phyloP scores from a whole-genome alignment of 1,140 invertebrate genomes.

The Musca domestica region DNA sequence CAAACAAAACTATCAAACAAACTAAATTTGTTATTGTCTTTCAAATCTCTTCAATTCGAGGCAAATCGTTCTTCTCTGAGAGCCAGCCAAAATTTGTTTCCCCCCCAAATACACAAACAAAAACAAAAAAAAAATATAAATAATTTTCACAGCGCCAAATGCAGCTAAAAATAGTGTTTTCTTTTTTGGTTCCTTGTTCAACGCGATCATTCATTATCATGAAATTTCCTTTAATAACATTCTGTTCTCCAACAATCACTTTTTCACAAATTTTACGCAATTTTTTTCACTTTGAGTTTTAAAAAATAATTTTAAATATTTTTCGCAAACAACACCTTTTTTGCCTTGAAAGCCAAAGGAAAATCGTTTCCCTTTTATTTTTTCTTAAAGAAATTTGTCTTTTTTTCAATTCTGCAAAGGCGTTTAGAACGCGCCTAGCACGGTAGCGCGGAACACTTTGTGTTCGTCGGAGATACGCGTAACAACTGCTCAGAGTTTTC shows the following conservation, averaged over 20 bases:
- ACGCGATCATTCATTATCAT: not conserved
- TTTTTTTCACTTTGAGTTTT: too few species aligned
- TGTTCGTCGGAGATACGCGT: conserved; percentile 6
- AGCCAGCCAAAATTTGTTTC: too few species aligned
- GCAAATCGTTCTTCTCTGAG: too few species aligned
- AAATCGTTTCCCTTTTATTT: conserved; percentile 6
- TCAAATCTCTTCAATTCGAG: too few species aligned
- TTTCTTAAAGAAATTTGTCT: not conserved
- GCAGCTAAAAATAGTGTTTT: conserved; percentile 17
- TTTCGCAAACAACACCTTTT: conserved; percentile 4
- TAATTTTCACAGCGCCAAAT: conserved; percentile 17
- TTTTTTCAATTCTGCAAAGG: conserved; percentile 3
- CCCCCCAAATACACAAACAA: too few species aligned
- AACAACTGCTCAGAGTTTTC: not conserved
- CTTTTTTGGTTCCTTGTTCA: conserved; percentile 2
- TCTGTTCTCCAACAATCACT: not conserved
- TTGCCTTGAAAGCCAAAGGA: not conserved
- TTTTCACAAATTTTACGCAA: not conserved
- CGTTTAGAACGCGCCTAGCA: conserved; percentile 6
- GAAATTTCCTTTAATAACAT: not conserved
- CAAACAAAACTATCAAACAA: too few species aligned
- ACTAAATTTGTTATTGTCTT: too few species aligned
- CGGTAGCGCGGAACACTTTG: not conserved
- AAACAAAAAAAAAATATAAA: not conserved
- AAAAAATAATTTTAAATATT: not conserved